phyloP scores from a whole-genome alignment of 1,140 invertebrate genomes.

The Achroia grisella region DNA sequence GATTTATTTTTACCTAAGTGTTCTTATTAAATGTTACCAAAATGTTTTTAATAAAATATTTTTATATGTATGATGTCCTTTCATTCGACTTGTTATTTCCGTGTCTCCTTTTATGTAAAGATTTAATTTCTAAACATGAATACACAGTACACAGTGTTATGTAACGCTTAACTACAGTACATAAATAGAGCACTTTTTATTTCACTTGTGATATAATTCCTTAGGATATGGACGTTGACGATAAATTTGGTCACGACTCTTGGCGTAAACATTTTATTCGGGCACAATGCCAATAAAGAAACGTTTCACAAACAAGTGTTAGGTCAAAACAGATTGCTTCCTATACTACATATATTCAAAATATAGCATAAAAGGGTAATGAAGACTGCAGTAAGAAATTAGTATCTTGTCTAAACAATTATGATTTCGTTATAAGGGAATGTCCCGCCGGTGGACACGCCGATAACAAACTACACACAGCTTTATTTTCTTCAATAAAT shows the following conservation, averaged over 20 bases:
- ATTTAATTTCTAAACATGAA: no score
- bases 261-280: conserved; percentile 26
- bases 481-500: no score
- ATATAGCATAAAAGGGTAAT: no score
- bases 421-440: no score
- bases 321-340: neutral
- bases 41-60: conserved; percentile 77
- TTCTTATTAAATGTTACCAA: conserved; percentile 77
- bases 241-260: conserved; percentile 34
- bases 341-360: neutral
- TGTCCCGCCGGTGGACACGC: no score
- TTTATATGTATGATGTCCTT: conserved; percentile 71
- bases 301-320: neutral
- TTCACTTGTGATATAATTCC: conserved; percentile 21
- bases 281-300: conserved; percentile 20
- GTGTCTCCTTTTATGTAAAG: conserved; percentile 12
- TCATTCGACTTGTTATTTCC: conserved; percentile 22
- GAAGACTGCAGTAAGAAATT: no score
- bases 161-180: conserved; percentile 4
- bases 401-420: no score
- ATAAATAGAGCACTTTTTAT: conserved; percentile 25
- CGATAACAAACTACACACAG: no score
- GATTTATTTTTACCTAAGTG: conserved; percentile 76
- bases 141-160: neutral
- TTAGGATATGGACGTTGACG: conserved; percentile 5